phyloP scores from a whole-genome alignment of 1,140 invertebrate species.

The fruit fly (Drosophila melanogaster) region DNA sequence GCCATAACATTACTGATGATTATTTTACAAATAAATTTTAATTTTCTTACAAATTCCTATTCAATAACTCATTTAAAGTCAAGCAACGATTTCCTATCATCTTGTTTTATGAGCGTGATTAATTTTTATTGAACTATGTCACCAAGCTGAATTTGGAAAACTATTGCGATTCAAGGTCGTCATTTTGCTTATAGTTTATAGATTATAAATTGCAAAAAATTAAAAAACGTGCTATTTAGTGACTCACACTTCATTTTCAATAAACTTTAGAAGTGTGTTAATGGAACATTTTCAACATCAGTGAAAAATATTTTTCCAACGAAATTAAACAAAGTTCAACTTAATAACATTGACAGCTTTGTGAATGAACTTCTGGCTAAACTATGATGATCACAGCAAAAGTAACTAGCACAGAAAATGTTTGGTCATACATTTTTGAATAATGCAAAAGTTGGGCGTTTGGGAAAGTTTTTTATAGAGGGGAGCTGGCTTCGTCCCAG shows the following conservation, averaged over 20 bases:
- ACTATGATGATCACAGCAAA: constrained; percentile 32
- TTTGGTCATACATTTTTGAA: constrained; percentile 48
- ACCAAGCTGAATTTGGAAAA: neutral
- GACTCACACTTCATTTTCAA: neutral
- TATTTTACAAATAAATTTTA: no score
- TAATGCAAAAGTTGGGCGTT: constrained; percentile 51
- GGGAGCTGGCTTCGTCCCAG: neutral
- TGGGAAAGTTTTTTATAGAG: constrained; percentile 33
- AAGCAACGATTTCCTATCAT: neutral
- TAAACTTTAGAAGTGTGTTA: neutral
- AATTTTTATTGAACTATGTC: neutral
- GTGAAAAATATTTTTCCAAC: neutral
- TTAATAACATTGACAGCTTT: constrained; percentile 30
- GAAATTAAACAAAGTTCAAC: constrained; percentile 26
- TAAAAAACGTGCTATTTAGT: neutral
- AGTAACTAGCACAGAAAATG: constrained; percentile 30
- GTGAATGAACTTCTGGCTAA: constrained; percentile 2
- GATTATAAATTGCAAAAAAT: neutral
- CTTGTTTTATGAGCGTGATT: neutral
- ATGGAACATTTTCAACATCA: constrained; percentile 8
- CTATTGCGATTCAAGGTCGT: neutral
- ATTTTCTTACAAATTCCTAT: neutral
- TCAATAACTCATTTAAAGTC: neutral
- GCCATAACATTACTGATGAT: no score
- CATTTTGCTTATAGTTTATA: no score